A percentile compares a stretch with the other conserved stretches of the same genome.
These are phyloP conservation scores for Anabas testudineus DNA, from an alignment of 2,797 vertebrate genomes.

Conservation along the genomic window DNA sequence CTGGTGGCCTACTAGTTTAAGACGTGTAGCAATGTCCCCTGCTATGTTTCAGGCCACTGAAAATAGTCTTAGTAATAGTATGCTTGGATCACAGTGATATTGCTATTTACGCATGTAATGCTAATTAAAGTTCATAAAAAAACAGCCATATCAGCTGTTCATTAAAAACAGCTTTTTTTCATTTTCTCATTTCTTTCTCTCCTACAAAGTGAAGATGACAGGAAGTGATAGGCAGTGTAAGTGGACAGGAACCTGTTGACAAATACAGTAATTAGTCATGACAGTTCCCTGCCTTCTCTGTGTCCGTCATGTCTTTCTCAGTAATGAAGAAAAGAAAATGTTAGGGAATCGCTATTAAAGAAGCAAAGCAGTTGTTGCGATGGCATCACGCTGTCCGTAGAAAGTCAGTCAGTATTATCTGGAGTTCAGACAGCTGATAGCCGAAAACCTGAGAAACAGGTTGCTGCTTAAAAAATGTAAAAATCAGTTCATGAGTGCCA, in stretches of 20 bases:
- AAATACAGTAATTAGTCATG: conserved; percentile 5
- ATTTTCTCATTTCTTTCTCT: too few relatives aligned
- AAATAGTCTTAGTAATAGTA: not conserved
- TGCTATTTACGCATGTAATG: not conserved
- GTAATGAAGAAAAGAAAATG: conserved; percentile 33
- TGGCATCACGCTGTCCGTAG: too few relatives aligned
- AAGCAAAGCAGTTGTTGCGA: not conserved
- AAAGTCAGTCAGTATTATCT: not conserved
- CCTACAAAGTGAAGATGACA: not conserved
- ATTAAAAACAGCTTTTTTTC: not conserved
- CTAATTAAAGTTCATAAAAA: not conserved
- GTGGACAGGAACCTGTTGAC: conserved; percentile 34
- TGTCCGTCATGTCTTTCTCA: conserved; percentile 23
- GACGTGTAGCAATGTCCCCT: not conserved
- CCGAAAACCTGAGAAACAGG: conserved; percentile 4
- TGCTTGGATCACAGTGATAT: not conserved
- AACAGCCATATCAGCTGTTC: not conserved
- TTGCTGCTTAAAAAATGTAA: not conserved
- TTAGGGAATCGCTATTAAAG: not conserved
- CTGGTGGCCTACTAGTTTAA: not conserved
- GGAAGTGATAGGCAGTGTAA: conserved; percentile 3
- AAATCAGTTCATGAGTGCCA: conserved; percentile 23
- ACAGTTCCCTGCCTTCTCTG: conserved; percentile 26
- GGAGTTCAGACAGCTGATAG: not conserved
- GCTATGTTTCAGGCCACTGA: not conserved